These are phyloP conservation scores for Hycleus phaleratus DNA, from an alignment of 1,140 invertebrate species.

Conservation along the genomic window DNA sequence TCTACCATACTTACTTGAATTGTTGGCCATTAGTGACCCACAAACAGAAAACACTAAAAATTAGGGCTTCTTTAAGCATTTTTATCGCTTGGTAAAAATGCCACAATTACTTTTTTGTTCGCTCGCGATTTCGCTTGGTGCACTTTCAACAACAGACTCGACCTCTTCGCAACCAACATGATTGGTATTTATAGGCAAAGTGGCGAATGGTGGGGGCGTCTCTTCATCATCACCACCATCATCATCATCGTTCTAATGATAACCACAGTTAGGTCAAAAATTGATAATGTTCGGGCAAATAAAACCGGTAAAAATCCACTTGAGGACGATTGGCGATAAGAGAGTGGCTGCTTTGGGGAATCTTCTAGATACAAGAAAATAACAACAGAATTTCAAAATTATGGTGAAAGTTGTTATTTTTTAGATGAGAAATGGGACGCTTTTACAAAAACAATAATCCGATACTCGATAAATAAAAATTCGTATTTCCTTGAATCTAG, in stretches of 20 bases:
- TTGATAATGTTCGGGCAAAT: too few species aligned
- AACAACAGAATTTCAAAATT: too few species aligned
- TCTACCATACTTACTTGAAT: conserved; percentile 2
- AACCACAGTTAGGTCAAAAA: conserved; percentile 10
- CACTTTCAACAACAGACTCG: not conserved
- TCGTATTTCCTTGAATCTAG: too few species aligned
- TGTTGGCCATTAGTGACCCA: not conserved
- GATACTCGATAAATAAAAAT: too few species aligned
- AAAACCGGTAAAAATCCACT: too few species aligned
- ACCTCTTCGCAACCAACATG: not conserved
- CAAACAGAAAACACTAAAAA: not conserved
- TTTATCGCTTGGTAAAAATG: not conserved
- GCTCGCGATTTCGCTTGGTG: not conserved
- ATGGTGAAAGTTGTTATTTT: too few species aligned
- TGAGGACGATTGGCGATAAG: too few species aligned
- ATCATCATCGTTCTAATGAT: not conserved
- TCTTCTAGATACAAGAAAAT: too few species aligned
- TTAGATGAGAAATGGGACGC: too few species aligned
- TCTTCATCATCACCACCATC: conserved; percentile 1
- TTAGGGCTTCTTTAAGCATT: conserved; percentile 3
- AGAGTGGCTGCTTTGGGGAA: too few species aligned
- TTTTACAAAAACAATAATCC: too few species aligned
- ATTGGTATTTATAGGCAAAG: conserved; percentile 4
- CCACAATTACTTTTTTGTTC: too few species aligned
- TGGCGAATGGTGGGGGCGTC: conserved; percentile 5